Conservation (phyloP, 2,888 invertebrate species). For the Callimorpha dominula region DNA sequence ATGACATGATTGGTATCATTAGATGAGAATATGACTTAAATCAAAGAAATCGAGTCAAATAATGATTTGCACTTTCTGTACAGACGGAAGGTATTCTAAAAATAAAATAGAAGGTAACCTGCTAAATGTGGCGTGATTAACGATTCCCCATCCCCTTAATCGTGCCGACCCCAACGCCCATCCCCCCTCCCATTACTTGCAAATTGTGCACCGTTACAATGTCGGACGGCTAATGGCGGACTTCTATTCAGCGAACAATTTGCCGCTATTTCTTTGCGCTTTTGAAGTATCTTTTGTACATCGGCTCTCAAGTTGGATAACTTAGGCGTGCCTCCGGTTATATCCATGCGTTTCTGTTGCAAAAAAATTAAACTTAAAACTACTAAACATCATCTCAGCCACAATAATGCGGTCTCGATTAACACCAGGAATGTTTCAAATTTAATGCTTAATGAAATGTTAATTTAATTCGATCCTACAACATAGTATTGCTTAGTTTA, state of each 20-base stretch:
- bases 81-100: constrained; percentile 20
- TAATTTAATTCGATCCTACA: neutral
- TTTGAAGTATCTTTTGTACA: neutral
- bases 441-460: neutral
- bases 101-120: constrained; percentile 28
- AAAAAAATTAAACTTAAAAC: neutral
- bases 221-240: neutral
- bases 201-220: constrained; percentile 22
- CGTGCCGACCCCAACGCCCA: neutral
- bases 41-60: constrained; percentile 10
- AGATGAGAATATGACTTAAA: constrained; percentile 1
- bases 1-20: neutral
- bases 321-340: too few species aligned
- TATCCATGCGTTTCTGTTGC: neutral
- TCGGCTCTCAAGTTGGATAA: neutral
- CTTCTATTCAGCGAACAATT: neutral
- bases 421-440: neutral
- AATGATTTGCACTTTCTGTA: constrained; percentile 17
- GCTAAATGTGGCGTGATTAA: constrained; percentile 32
- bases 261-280: neutral
- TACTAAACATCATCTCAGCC: neutral
- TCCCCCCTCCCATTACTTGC: constrained; percentile 22
- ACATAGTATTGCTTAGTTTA: neutral
- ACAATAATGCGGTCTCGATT: neutral
- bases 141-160: constrained; percentile 9